Evolutionary conservation across 2,113 vertebrate genomes (phyloP), one percentile per base, ranked within the genome.

Genomic region (Pampusana beccarii): DNA sequence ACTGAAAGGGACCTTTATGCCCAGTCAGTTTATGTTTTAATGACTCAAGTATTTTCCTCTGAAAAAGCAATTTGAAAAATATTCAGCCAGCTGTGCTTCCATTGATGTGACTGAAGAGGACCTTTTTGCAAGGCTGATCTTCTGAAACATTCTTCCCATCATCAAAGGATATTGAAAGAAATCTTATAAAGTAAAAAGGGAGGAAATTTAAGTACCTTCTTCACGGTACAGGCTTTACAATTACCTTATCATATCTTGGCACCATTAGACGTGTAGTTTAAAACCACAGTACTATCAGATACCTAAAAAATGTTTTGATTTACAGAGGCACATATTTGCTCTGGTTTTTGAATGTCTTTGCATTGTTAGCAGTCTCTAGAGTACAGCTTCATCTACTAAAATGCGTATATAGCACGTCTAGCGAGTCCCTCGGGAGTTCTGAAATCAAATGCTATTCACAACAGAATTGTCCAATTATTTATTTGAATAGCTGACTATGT

Each of bases 61-160:
- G 42, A 84, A 95, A 94, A 90, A 70, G n/a, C 78, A 78, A 66
- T 90, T 73, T 93, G 31, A 92, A 88, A 79, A 80, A 54, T 71
- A 66, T 51, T 83, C 75, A 92, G 24, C n/a, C 80, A 93, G n/a
- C 80, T 97, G 67, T 78, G 53, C 42, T 51, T 71, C 75, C 80
- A 10, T n/a, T 86, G 72, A 84, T 67, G 51, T 60, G 17, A 91
- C 56, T 80, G 60, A 93, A 91, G 29, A 31, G 51, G 86, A 89
- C 69, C 77, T 78, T 46, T 46, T 46, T 46, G 44, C 44, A 94
- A 89, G 80, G 60, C 60, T 92, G 62, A 77, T 88, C 38, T 90
- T 93, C 88, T 67, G 48, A 86, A 80, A 88, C 50, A 89, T 69
- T 83, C 56, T 86, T 65, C 16, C 31, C 46, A 73, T 77, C 88